These are phyloP conservation scores for Oscheius onirici DNA, from an alignment of 2,888 invertebrate species.

Conservation along the genomic window DNA sequence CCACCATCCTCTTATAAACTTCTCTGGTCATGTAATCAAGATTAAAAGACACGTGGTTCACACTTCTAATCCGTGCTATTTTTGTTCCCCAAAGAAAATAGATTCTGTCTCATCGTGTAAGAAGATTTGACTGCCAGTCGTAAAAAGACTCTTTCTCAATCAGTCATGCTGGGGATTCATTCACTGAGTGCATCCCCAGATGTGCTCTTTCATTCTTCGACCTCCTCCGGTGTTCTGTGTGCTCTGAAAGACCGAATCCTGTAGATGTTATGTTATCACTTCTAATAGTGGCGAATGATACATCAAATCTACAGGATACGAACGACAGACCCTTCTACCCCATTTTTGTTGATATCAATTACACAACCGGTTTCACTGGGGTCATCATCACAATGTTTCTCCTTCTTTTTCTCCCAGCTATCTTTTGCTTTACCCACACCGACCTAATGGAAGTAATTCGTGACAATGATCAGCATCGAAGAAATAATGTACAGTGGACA, in stretches of 20 bases:
- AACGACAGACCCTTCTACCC: not conserved
- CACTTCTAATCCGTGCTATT: too few relatives aligned
- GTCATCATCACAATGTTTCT: slow-evolving; percentile 2
- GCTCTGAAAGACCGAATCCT: not conserved
- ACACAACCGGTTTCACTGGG: slow-evolving; percentile 1
- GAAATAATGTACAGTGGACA: not conserved
- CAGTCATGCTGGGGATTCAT: too few relatives aligned
- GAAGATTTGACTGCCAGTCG: too few relatives aligned
- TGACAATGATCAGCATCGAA: slow-evolving; percentile 4
- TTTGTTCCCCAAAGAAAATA: too few relatives aligned
- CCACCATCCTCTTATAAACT: too few relatives aligned
- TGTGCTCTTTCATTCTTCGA: too few relatives aligned
- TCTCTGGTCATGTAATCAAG: too few relatives aligned
- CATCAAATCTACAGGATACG: not conserved
- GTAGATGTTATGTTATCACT: not conserved
- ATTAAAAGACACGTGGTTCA: too few relatives aligned
- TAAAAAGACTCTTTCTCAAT: too few relatives aligned
- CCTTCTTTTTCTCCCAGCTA: not conserved
- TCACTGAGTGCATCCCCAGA: too few relatives aligned
- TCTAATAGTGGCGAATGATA: not conserved
- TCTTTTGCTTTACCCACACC: not conserved
- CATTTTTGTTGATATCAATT: not conserved
- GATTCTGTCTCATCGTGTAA: too few relatives aligned
- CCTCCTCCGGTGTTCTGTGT: too few relatives aligned
- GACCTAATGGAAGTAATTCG: not conserved